Conservation (phyloP, 2,888 invertebrate species). For the Bruchidius siliquastri region DNA sequence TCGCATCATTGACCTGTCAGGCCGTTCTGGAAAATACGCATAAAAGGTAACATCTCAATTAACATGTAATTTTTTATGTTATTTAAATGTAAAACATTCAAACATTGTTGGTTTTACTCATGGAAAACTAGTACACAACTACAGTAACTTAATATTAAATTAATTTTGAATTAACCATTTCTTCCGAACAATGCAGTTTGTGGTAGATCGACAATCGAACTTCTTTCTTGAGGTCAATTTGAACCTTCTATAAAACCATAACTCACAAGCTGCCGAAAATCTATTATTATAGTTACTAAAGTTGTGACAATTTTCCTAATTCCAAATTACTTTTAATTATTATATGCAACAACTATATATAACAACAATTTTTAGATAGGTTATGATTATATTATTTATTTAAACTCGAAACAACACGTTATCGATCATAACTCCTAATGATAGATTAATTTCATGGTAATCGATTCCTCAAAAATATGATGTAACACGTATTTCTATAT, state of each 20-base stretch:
- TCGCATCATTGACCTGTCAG: not conserved
- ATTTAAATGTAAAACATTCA: not conserved
- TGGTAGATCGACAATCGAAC: no score
- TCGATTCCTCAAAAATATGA: no score
- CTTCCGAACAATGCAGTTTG: no score
- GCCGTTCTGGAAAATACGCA: not conserved
- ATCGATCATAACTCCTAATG: no score
- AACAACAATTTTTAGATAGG: not conserved
- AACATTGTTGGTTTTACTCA: not conserved
- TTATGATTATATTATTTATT: not conserved
- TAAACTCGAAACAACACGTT: no score
- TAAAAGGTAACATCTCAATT: not conserved
- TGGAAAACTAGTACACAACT: not conserved
- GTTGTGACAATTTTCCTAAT: not conserved
- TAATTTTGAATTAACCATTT: no score
- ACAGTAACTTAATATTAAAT: not conserved
- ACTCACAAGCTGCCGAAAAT: no score
- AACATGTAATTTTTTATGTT: not conserved
- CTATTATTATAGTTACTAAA: no score
- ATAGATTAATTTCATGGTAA: no score
- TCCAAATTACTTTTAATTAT: not conserved
- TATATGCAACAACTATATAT: not conserved
- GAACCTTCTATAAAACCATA: no score
- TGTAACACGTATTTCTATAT: no score
- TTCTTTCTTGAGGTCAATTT: no score